Percentiles rank a stretch among this genome's conserved stretches.
These are phyloP conservation scores for Zaprionus ghesquierei DNA, from an alignment of 1,140 invertebrate genomes.

Conservation along the genomic window DNA sequence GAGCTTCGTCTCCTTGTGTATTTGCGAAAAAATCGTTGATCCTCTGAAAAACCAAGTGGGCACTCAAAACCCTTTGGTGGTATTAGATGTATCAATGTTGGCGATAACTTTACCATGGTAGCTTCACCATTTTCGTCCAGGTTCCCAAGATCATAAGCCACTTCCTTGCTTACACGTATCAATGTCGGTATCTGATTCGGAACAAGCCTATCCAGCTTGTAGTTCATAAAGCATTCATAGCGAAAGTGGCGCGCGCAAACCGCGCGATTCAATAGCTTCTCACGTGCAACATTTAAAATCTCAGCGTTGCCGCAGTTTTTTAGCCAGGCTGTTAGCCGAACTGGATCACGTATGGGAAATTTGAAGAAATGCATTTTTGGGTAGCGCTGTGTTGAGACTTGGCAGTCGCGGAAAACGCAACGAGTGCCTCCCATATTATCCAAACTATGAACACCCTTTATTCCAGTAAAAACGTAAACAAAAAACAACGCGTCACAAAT, in stretches of 20 bases:
- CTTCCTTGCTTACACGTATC: slow-evolving; percentile 31
- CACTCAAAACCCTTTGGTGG: slow-evolving; percentile 51
- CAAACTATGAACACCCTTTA: not conserved
- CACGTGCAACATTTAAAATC: slow-evolving; percentile 71
- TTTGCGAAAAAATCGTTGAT: slow-evolving; percentile 15
- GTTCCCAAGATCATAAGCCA: slow-evolving; percentile 53
- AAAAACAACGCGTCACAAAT: not conserved
- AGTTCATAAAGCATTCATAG: slow-evolving; percentile 83
- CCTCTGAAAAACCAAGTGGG: slow-evolving; percentile 47
- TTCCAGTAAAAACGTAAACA: not conserved
- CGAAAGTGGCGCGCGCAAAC: slow-evolving; percentile 84
- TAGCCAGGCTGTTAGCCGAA: slow-evolving; percentile 82
- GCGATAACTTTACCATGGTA: slow-evolving; percentile 42
- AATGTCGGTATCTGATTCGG: slow-evolving; percentile 60
- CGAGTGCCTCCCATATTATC: slow-evolving; percentile 83
- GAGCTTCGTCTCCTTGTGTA: slow-evolving; percentile 4
- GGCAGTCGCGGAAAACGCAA: slow-evolving; percentile 83
- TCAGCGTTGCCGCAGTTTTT: slow-evolving; percentile 69
- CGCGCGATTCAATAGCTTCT: slow-evolving; percentile 82
- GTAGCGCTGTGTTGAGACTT: slow-evolving; percentile 69
- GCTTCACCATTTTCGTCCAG: slow-evolving; percentile 50
- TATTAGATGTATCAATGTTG: slow-evolving; percentile 50
- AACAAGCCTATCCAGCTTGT: slow-evolving; percentile 67
- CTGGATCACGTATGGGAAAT: slow-evolving; percentile 82
- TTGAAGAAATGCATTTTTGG: slow-evolving; percentile 84